phyloP scores from a whole-genome alignment of 2,888 invertebrate genomes.

The Plebejus anna region DNA sequence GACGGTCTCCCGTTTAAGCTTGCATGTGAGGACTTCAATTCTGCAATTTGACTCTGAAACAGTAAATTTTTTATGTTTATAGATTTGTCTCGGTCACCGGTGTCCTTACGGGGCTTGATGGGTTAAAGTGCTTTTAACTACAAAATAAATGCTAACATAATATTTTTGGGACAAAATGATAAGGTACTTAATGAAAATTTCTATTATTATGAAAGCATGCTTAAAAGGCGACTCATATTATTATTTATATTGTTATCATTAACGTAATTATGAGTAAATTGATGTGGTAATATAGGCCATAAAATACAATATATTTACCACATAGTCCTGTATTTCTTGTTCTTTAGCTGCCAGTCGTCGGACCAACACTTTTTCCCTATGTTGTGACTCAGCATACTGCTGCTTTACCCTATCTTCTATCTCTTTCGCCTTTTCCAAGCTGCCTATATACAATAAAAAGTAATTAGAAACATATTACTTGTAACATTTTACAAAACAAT shows the following conservation, averaged over 20 bases:
- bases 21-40: slow-evolving; percentile 93
- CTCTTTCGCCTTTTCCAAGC: slow-evolving; percentile 85
- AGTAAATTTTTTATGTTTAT: slow-evolving; percentile 10
- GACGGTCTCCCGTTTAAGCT: slow-evolving; percentile 86
- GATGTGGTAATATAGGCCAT: neutral
- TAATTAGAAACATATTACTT: slow-evolving; percentile 34
- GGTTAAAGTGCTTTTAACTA: too few relatives aligned
- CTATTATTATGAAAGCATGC: too few relatives aligned
- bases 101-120: too few relatives aligned
- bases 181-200: too few relatives aligned
- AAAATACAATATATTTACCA: slow-evolving; percentile 81
- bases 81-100: neutral
- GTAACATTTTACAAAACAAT: neutral
- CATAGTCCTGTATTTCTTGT: slow-evolving; percentile 97
- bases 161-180: too few relatives aligned
- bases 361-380: slow-evolving; percentile 95
- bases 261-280: neutral
- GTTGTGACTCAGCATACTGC: slow-evolving; percentile 91
- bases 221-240: too few relatives aligned
- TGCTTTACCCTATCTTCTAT: slow-evolving; percentile 89
- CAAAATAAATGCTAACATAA: too few relatives aligned
- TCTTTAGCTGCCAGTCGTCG: slow-evolving; percentile 96
- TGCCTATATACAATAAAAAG: slow-evolving; percentile 74
- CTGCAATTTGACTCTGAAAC: slow-evolving; percentile 93
- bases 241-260: neutral